phyloP scores from a whole-genome alignment of 2,113 vertebrate genomes.

The Cottus gobio region DNA sequence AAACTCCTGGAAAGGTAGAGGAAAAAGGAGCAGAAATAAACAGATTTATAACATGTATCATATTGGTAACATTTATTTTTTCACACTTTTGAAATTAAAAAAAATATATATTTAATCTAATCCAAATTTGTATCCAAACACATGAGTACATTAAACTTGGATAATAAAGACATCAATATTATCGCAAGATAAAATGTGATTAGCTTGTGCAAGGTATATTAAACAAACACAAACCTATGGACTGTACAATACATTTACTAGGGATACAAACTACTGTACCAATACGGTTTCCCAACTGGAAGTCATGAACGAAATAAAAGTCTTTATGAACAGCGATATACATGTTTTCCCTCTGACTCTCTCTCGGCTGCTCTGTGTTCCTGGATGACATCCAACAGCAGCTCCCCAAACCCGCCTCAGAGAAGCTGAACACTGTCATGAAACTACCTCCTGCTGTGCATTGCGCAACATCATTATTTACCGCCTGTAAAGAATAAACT shows the following conservation, averaged over 20 bases:
- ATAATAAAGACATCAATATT: background rate
- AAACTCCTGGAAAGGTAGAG: conserved; percentile 88
- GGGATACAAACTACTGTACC: background rate
- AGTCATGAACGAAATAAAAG: conserved; percentile 8
- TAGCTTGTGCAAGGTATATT: background rate
- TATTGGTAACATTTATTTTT: background rate
- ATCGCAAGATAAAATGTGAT: background rate
- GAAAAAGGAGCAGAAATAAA: background rate
- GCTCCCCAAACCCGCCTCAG: background rate
- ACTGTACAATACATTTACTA: background rate
- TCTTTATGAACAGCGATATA: background rate
- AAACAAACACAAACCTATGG: background rate
- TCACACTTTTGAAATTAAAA: background rate
- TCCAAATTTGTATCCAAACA: too few relatives aligned
- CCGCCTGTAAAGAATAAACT: conserved; percentile 10
- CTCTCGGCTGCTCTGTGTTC: conserved; percentile 13
- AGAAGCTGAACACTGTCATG: background rate
- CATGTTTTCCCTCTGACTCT: background rate
- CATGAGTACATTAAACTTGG: background rate
- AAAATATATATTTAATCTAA: background rate
- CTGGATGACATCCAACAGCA: conserved; percentile 17
- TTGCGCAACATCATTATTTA: conserved; percentile 18
- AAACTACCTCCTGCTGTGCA: conserved; percentile 17
- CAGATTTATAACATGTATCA: background rate
- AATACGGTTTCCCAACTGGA: background rate